phyloP scores from a whole-genome alignment of 2,113 vertebrate species.

The Cricetomys ansorgei region DNA sequence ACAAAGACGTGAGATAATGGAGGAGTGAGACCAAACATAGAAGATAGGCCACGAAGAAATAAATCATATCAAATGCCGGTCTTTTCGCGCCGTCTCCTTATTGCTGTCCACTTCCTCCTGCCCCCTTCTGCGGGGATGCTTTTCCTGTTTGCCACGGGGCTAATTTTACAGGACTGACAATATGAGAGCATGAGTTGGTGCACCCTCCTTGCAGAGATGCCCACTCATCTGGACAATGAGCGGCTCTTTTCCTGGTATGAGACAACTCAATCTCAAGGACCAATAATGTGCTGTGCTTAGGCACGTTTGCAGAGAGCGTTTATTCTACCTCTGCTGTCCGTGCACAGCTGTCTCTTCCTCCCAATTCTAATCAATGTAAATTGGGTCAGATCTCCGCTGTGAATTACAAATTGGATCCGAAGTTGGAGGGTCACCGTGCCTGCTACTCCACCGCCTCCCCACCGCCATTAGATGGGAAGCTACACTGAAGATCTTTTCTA shows the following conservation, averaged over 20 bases:
- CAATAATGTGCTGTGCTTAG: slow-evolving; percentile 63
- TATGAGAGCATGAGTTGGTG: not conserved
- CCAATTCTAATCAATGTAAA: slow-evolving; percentile 89
- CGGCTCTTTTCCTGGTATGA: slow-evolving; percentile 46
- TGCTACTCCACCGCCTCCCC: slow-evolving; percentile 79
- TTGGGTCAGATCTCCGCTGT: slow-evolving; percentile 85
- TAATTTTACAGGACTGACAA: slow-evolving; percentile 16
- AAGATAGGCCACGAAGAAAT: not conserved
- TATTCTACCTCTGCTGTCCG: slow-evolving; percentile 70
- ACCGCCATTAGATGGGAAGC: slow-evolving; percentile 83
- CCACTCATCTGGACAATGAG: not conserved
- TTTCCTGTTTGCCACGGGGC: not conserved
- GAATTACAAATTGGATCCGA: slow-evolving; percentile 86
- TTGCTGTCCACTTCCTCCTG: slow-evolving; percentile 29
- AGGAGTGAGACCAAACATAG: not conserved
- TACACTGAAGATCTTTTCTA: slow-evolving; percentile 88
- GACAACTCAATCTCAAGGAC: not conserved
- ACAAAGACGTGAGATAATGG: slow-evolving; percentile 33
- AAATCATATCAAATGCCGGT: not conserved
- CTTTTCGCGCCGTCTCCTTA: not conserved
- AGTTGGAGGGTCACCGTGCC: slow-evolving; percentile 83
- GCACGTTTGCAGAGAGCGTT: slow-evolving; percentile 65
- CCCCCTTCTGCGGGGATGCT: not conserved
- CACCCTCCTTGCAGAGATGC: not conserved
- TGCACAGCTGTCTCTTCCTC: slow-evolving; percentile 78